These are phyloP conservation scores for Boleophthalmus pectinirostris DNA, from an alignment of 2,113 vertebrate species.

Conservation along the genomic window DNA sequence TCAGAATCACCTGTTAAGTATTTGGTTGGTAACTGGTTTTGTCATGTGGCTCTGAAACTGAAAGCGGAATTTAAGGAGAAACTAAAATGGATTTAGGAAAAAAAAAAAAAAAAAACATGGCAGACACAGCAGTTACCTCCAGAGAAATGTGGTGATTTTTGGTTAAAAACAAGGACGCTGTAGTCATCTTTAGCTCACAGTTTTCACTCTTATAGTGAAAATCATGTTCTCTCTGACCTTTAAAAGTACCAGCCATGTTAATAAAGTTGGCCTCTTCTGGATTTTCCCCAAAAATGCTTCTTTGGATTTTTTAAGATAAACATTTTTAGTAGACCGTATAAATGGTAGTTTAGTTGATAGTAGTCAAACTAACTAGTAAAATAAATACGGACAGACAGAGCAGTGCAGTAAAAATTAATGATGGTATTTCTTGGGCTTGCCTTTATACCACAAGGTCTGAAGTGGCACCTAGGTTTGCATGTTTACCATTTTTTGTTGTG, in stretches of 20 bases:
- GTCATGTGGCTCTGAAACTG: background rate
- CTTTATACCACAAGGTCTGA: too few species aligned
- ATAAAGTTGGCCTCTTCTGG: constrained; percentile 73
- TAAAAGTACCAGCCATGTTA: constrained; percentile 69
- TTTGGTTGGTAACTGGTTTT: background rate
- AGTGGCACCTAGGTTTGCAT: too few species aligned
- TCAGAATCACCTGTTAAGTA: background rate
- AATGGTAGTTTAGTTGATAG: too few species aligned
- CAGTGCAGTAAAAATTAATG: too few species aligned
- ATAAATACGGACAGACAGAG: too few species aligned
- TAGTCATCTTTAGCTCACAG: constrained; percentile 55
- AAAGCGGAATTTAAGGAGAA: background rate
- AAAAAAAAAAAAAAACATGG: background rate
- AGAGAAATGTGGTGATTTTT: background rate
- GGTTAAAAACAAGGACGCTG: constrained; percentile 34
- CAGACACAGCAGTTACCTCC: background rate
- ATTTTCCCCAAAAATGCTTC: constrained; percentile 38
- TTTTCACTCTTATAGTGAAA: constrained; percentile 59
- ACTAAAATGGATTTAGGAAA: background rate
- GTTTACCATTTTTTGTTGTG: too few species aligned
- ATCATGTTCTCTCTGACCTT: constrained; percentile 57
- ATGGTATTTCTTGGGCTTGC: too few species aligned
- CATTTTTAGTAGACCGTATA: too few species aligned
- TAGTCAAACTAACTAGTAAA: too few species aligned
- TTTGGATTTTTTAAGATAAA: background rate